Base-by-base conservation (phyloP, 2,797 vertebrate genomes). In the Gymnodraco acuticeps region DNA sequence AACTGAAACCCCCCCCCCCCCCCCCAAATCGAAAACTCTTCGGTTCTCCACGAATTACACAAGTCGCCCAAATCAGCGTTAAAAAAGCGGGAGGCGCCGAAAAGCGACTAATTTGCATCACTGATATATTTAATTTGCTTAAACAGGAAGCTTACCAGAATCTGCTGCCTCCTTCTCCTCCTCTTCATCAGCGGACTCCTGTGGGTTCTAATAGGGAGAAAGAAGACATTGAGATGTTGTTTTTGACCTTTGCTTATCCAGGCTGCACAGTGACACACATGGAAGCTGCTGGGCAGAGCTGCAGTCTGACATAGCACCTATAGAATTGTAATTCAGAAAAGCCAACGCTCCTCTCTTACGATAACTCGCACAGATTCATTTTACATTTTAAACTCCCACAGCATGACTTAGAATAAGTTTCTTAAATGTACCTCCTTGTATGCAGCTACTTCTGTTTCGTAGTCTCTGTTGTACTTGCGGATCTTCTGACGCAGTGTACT, bases 401-500 rank as follows among this genome's bases (percentile, higher is more conserved):
- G 23, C 15, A 46, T 1, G 4, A 55, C 11, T 4, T 15, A 53
- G 23, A 72, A 8, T 47, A 62, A 16, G 23, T 33, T 19, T 55
- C 11, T 7, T 2, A 10, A 10, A n/a, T 42, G 79, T 75, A 97
- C 97, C 96, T 97, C 96, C 74, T 96, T 97, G 83, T 98, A 97
- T 31, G 86, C 86, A 47, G 89, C 87, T 4, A 98, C 96, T 59
- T 97, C 95, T 0, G 92, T 84, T 86, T 98, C 97, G 13, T 96
- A 97, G 81, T 98, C 96, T 9, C 96, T 88, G 94, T 97, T 98
- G 92, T 98, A 97, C 79, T 98, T 97, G 81, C 97, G 95, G 83
- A 98, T 97, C 93, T 98, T 98, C 94, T 98, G 97, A 1, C 97
- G 94, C n/a, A 98, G 91, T 0, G 96, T 97, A 82, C 97, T 97